These are phyloP conservation scores for Synaphobranchus kaupii DNA, from an alignment of 2,797 vertebrate genomes.

Conservation along the genomic window DNA sequence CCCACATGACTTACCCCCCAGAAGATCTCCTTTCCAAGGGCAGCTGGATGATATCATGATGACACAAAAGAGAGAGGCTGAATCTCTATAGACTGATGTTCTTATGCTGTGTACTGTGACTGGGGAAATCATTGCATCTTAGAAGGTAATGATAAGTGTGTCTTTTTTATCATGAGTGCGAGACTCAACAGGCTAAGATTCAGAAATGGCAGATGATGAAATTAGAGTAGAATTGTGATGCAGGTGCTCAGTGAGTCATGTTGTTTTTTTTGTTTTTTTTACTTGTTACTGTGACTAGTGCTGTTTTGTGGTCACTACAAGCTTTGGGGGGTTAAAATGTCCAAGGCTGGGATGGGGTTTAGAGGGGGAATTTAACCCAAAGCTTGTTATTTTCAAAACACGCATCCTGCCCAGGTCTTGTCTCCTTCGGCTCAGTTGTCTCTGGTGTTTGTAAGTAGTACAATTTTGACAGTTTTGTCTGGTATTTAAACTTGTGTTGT, in stretches of 20 bases:
- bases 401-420: no score
- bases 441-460: background rate
- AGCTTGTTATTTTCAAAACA: background rate
- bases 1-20: background rate
- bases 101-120: background rate
- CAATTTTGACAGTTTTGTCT: background rate
- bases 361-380: background rate
- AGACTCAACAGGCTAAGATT: slow-evolving; percentile 1
- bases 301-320: background rate
- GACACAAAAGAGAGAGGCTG: background rate
- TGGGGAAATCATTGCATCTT: background rate
- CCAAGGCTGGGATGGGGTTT: background rate
- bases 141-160: background rate
- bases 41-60: background rate
- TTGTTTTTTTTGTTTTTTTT: background rate
- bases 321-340: background rate
- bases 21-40: slow-evolving; percentile 14
- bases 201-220: background rate
- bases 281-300: background rate
- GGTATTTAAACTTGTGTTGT: background rate
- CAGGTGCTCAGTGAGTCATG: background rate
- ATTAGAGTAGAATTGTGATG: background rate
- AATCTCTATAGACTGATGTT: background rate
- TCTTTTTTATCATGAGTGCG: background rate
- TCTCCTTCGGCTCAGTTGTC: background rate